Evolutionary conservation across 1,140 invertebrate species (phyloP).

Genomic region (Trachymyrmex cornetzi): DNA sequence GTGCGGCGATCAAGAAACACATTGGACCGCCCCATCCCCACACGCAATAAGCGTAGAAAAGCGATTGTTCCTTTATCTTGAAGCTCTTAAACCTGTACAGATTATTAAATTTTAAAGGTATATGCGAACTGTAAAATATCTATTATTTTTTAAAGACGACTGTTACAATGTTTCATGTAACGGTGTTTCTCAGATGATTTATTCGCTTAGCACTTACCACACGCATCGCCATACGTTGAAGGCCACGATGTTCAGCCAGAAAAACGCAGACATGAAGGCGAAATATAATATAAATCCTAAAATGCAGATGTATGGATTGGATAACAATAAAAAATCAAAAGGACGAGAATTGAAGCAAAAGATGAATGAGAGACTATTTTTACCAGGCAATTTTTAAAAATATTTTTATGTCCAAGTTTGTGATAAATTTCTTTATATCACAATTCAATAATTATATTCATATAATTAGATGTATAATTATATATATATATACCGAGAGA

Average conservation of each 20-base stretch:
- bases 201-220: constrained; percentile 86
- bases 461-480: neutral
- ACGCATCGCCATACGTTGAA: constrained; percentile 89
- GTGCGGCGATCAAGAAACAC: constrained; percentile 85
- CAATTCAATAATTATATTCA: too few species aligned
- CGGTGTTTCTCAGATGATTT: neutral
- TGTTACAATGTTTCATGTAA: neutral
- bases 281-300: constrained; percentile 89
- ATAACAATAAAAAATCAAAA: neutral
- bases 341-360: neutral
- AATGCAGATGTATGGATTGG: constrained; percentile 39
- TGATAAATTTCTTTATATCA: neutral
- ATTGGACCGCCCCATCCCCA: constrained; percentile 88
- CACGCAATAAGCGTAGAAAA: constrained; percentile 87
- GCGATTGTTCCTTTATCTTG: constrained; percentile 84
- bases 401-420: neutral
- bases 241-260: constrained; percentile 90
- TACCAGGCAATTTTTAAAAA: neutral
- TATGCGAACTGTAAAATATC: neutral
- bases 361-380: neutral
- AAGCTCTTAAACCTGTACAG: constrained; percentile 81
- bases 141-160: neutral
- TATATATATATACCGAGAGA: constrained; percentile 83
- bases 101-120: constrained; percentile 9
- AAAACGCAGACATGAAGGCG: constrained; percentile 89